Evolutionary conservation across 1,140 invertebrate species (phyloP), one percentile per base, ranked within the genome.

Genomic region (Trinorchestia longiramus): DNA sequence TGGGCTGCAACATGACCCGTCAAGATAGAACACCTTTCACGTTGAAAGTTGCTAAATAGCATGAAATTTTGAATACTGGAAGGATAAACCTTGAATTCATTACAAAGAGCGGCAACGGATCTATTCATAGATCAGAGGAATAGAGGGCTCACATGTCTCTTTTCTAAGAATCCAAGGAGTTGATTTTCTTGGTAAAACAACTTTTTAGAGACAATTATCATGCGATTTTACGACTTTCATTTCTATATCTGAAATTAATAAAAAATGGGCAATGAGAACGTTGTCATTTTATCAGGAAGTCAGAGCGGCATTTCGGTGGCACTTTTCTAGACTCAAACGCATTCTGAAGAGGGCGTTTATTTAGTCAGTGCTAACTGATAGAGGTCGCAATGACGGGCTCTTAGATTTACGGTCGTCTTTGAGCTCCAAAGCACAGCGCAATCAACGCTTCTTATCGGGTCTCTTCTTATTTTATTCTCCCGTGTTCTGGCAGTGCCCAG

Each of bases 311-410:
- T 90, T 90, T 90, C 43, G 88, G 88, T 94, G 43, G 92, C 44
- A 45, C 43, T 94, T 47, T 94, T 94, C 92, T 45, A 94, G 92
- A 47, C 43, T 94, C 92, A 45, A 94, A 94, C 43, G 43, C 92
- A 94, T 94, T 94, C 92, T 47, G 92, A 94, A 94, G 44, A 3
- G 8, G 92, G 92, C 43, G 92, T 94, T 94, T 94, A 94, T 94
- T 94, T 94, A 94, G 92, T 94, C 92, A 94, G 92, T 45, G 44
- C 92, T 94, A 94, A 94, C 92, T 94, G 92, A 94, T 94, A 94
- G 92, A 94, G 44, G 92, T 94, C 92, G 43, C 92, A 47, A 94
- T 94, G 92, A 94, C 92, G 92, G 43, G 43, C 15, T 36, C 3
- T 0, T 11, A 94, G 92, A 94, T 94, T 94, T 94, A 94, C 92